These are phyloP conservation scores for Todiramphus chloris DNA, from an alignment of 2,113 vertebrate genomes.

Conservation along the genomic window DNA sequence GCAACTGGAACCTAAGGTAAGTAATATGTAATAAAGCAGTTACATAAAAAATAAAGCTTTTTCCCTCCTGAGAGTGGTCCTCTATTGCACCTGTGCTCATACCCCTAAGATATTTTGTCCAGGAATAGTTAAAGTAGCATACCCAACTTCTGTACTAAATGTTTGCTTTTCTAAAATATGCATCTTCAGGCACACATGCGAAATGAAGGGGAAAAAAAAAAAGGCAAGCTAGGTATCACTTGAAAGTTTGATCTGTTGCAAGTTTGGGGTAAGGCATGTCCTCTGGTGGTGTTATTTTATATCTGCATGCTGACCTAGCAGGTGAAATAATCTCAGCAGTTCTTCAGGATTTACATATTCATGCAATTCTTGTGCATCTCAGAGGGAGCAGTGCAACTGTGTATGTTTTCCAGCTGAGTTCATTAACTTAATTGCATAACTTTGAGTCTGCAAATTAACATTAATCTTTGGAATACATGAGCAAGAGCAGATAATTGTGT, in stretches of 20 bases:
- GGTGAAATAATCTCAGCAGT: neutral
- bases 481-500: neutral
- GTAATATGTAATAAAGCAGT: neutral
- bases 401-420: neutral
- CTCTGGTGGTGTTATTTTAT: neutral
- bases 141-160: neutral
- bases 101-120: neutral
- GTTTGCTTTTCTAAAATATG: neutral
- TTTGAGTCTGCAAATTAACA: neutral
- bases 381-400: neutral
- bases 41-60: neutral
- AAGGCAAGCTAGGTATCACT: neutral
- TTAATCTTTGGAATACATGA: neutral
- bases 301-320: neutral
- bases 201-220: neutral
- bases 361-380: neutral
- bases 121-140: neutral
- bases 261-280: neutral
- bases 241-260: neutral
- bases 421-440: neutral
- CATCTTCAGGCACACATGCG: neutral
- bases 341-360: neutral
- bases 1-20: neutral
- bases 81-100: neutral
- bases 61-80: too few species aligned